Conservation (phyloP, 2,113 vertebrate species). For the Pao palembangensis region DNA sequence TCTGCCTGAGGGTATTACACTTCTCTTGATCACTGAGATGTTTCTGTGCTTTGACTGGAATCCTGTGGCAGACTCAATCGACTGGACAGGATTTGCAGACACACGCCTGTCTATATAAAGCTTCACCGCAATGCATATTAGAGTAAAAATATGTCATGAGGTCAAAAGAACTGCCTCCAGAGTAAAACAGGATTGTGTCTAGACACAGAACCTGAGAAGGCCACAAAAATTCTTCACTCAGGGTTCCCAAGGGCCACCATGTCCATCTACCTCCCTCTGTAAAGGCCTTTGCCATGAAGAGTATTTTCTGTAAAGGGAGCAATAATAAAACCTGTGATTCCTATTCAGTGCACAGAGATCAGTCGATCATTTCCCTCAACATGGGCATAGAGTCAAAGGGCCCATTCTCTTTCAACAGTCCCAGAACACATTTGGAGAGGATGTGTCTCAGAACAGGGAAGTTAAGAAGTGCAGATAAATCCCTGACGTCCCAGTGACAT, state of each 20-base stretch:
- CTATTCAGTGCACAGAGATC: conserved; percentile 66
- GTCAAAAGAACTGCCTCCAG: too few relatives aligned
- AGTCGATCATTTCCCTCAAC: conserved; percentile 67
- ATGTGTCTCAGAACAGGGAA: conserved; percentile 60
- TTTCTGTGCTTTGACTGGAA: too few relatives aligned
- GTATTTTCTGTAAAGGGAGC: conserved; percentile 44
- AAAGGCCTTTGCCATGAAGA: conserved; percentile 33
- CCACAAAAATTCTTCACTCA: too few relatives aligned
- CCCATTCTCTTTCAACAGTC: conserved; percentile 49
- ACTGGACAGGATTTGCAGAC: background rate
- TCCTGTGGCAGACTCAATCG: background rate
- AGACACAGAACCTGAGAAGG: too few relatives aligned
- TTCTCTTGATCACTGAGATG: too few relatives aligned
- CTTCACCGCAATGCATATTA: background rate
- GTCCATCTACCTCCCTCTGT: conserved; percentile 17
- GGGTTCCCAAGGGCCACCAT: background rate
- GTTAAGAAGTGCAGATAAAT: conserved; percentile 54
- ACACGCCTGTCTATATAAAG: background rate
- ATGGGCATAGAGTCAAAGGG: conserved; percentile 42
- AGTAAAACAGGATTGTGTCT: too few relatives aligned
- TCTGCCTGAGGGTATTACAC: too few relatives aligned
- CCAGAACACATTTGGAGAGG: conserved; percentile 51
- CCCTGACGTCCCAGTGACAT: conserved; percentile 55
- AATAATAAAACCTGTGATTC: conserved; percentile 63
- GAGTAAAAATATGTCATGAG: background rate